Percentiles rank a stretch among this genome's conserved stretches.
Conservation (phyloP, 2,888 invertebrate genomes). For the Serripes groenlandicus region DNA sequence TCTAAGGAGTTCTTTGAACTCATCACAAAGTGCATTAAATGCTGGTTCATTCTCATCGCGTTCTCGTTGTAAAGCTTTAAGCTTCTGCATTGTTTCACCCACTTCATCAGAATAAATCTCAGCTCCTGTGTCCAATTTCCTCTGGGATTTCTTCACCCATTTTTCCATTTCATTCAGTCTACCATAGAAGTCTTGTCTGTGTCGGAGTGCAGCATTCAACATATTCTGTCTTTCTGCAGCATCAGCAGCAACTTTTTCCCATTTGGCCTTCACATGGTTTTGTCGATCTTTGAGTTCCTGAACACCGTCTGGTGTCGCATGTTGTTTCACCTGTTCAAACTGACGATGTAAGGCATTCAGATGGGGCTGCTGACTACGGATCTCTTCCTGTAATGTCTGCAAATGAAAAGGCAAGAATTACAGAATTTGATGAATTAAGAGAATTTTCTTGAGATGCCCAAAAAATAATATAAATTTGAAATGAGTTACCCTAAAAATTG, state of each 20-base stretch:
- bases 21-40: slow-evolving; percentile 93
- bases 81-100: slow-evolving; percentile 90
- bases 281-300: slow-evolving; percentile 89
- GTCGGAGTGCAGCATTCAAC: slow-evolving; percentile 78
- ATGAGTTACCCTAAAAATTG: too few relatives aligned
- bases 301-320: slow-evolving; percentile 79
- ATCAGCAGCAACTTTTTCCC: slow-evolving; percentile 90
- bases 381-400: slow-evolving; percentile 82
- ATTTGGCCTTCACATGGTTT: slow-evolving; percentile 93
- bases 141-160: slow-evolving; percentile 89
- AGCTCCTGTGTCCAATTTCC: slow-evolving; percentile 90
- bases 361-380: slow-evolving; percentile 79
- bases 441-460: too few relatives aligned
- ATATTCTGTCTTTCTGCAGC: slow-evolving; percentile 91
- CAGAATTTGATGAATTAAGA: background rate
- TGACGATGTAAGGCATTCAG: slow-evolving; percentile 77
- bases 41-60: slow-evolving; percentile 93
- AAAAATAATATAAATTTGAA: too few relatives aligned
- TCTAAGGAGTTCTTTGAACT: slow-evolving; percentile 92
- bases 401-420: background rate
- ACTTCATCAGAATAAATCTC: slow-evolving; percentile 94
- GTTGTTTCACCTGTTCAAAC: slow-evolving; percentile 79
- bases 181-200: slow-evolving; percentile 90
- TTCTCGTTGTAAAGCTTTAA: slow-evolving; percentile 93
- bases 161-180: slow-evolving; percentile 92